A percentile compares a stretch with the other conserved stretches of the same genome.
phyloP scores from a whole-genome alignment of 2,113 vertebrate genomes.

The Cynoglossus semilaevis region DNA sequence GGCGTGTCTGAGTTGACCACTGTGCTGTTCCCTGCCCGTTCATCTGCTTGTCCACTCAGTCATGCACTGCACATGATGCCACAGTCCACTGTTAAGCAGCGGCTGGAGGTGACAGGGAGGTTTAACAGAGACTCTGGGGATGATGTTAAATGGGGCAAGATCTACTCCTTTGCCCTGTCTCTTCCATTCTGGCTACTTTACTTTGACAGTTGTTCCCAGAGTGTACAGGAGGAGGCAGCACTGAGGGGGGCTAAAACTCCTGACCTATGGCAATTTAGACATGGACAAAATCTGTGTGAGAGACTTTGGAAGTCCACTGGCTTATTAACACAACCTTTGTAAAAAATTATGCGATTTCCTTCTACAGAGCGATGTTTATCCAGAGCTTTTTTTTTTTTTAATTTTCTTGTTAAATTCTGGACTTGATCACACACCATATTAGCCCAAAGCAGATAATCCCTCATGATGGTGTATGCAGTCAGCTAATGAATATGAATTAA shows the following conservation, averaged over 20 bases:
- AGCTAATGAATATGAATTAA: too few species aligned
- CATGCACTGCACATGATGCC: conserved; percentile 27
- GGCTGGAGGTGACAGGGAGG: conserved; percentile 37
- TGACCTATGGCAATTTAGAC: conserved; percentile 32
- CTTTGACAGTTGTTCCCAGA: conserved; percentile 44
- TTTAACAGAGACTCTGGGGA: conserved; percentile 34
- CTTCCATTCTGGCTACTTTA: conserved; percentile 51
- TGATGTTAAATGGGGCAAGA: conserved; percentile 42
- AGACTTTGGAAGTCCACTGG: conserved; percentile 24
- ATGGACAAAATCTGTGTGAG: conserved; percentile 29
- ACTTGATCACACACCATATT: too few species aligned
- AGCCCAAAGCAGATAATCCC: too few species aligned
- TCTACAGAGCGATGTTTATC: too few species aligned
- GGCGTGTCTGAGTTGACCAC: conserved; percentile 25
- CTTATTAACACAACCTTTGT: conserved; percentile 43
- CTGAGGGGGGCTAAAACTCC: conserved; percentile 15
- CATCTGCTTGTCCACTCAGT: conserved; percentile 25
- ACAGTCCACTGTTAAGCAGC: conserved; percentile 40
- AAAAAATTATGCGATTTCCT: too few species aligned
- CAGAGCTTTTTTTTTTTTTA: too few species aligned
- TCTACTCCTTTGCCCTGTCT: conserved; percentile 34
- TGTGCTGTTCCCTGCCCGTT: conserved; percentile 20
- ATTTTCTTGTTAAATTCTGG: too few species aligned
- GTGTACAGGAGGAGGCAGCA: conserved; percentile 31
- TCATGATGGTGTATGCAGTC: too few species aligned